A percentile compares a stretch with the other conserved stretches of the same genome.
Conservation (phyloP, 92 coral and sea anemone species). For the Muricea muricata region DNA sequence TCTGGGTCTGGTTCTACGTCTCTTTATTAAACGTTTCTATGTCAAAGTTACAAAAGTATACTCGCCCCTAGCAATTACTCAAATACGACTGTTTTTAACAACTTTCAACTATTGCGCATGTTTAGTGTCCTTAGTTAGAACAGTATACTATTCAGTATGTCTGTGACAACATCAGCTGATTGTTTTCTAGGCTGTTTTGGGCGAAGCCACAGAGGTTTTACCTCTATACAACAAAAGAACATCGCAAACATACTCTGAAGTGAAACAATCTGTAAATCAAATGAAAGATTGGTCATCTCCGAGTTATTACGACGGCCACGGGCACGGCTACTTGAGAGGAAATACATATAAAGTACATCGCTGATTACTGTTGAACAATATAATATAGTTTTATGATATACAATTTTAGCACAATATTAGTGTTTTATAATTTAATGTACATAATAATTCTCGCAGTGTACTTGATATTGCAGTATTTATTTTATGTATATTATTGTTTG, state of each 20-base stretch:
- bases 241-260: slow-evolving; percentile 92
- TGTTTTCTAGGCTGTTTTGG: slow-evolving; percentile 81
- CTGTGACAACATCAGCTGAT: too few relatives aligned
- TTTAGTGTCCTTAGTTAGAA: too few relatives aligned
- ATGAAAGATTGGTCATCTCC: slow-evolving; percentile 97
- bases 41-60: too few relatives aligned
- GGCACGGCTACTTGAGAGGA: slow-evolving; percentile 42
- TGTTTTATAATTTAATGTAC: slow-evolving; percentile 8
- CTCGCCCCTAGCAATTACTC: too few relatives aligned
- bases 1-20: too few relatives aligned
- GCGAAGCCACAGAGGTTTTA: slow-evolving; percentile 91
- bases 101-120: too few relatives aligned
- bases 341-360: slow-evolving; percentile 24
- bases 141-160: too few relatives aligned
- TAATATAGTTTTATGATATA: neutral
- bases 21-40: too few relatives aligned
- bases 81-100: too few relatives aligned
- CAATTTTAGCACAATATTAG: too few relatives aligned
- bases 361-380: neutral
- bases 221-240: slow-evolving; percentile 94
- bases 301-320: slow-evolving; percentile 81
- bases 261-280: slow-evolving; percentile 76
- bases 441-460: neutral
- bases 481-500: neutral
- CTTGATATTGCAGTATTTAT: slow-evolving; percentile 11